Percentiles rank a stretch among this genome's conserved stretches.
Evolutionary conservation across 2,888 invertebrate species (phyloP).

Genomic region (Torymus auratus): DNA sequence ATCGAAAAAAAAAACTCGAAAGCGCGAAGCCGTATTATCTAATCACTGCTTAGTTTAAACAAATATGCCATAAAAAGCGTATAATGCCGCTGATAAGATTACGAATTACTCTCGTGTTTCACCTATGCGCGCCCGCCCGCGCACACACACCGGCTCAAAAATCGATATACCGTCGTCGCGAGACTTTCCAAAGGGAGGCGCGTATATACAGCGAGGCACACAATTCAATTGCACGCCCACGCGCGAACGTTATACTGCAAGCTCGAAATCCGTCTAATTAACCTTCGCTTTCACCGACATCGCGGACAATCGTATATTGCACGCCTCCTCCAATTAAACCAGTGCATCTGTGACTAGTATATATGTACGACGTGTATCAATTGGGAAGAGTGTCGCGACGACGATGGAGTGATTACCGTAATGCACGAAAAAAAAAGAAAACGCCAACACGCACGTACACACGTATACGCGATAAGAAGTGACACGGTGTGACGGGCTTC

Average conservation of each 20-base stretch:
- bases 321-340: background rate
- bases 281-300: background rate
- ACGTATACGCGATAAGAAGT: slow-evolving; percentile 13
- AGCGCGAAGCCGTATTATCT: slow-evolving; percentile 26
- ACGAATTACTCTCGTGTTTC: background rate
- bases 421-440: background rate
- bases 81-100: slow-evolving; percentile 34
- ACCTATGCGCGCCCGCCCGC: background rate
- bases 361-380: no score
- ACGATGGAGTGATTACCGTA: background rate
- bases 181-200: background rate
- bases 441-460: background rate
- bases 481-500: background rate
- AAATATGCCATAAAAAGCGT: background rate
- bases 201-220: background rate
- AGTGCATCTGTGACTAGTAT: no score
- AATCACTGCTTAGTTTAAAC: slow-evolving; percentile 16
- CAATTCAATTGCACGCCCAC: slow-evolving; percentile 5
- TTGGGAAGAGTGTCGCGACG: no score
- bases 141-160: background rate
- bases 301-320: background rate
- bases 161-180: slow-evolving; percentile 6
- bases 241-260: background rate
- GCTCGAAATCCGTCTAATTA: slow-evolving; percentile 28
- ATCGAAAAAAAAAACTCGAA: background rate